Conservation (phyloP, 2,888 invertebrate genomes). For the Apeira syringaria region DNA sequence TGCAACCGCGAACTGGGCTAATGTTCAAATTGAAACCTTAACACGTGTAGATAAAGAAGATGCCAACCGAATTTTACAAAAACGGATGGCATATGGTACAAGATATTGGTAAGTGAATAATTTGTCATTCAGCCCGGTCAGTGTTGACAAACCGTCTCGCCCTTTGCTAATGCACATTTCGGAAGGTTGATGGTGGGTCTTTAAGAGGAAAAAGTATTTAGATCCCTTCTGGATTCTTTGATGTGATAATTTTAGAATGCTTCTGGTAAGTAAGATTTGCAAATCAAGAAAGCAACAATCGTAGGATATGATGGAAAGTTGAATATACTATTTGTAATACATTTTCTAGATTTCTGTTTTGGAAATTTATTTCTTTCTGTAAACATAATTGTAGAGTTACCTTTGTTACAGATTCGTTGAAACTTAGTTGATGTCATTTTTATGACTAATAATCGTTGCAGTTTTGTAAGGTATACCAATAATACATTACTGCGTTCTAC, state of each 20-base stretch:
- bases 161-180: slow-evolving; percentile 69
- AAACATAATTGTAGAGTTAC: too few species aligned
- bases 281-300: too few species aligned
- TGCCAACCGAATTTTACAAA: slow-evolving; percentile 5
- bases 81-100: slow-evolving; percentile 27
- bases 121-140: slow-evolving; percentile 72
- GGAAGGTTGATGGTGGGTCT: slow-evolving; percentile 45
- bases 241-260: slow-evolving; percentile 36
- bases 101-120: slow-evolving; percentile 57
- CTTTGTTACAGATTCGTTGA: too few species aligned
- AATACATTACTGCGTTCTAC: too few species aligned
- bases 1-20: slow-evolving; percentile 20
- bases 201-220: slow-evolving; percentile 50
- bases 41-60: slow-evolving; percentile 23
- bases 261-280: too few species aligned
- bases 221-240: slow-evolving; percentile 41
- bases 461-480: too few species aligned
- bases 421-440: too few species aligned
- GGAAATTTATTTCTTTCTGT: too few species aligned
- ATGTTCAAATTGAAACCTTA: slow-evolving; percentile 37
- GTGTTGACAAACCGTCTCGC: slow-evolving; percentile 70
- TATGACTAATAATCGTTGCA: too few species aligned
- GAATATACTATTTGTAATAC: too few species aligned
- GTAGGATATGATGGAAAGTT: too few species aligned
- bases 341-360: too few species aligned